Conservation (phyloP, 92 coral and sea anemone species). For the Palythoa caribaeorum region DNA sequence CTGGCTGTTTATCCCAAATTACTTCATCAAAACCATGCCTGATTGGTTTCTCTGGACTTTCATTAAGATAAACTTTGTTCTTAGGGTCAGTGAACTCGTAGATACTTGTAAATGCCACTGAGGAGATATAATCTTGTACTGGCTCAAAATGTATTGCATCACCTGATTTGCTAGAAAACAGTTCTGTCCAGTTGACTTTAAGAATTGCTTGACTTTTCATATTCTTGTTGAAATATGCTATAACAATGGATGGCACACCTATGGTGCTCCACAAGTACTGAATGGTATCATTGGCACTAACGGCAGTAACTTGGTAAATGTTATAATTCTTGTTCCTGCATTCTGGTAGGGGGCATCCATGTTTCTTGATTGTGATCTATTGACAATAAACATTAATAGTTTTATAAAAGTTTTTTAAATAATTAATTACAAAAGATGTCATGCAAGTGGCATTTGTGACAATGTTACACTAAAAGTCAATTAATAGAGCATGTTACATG, state of each 20-base stretch:
- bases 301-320: conserved; percentile 24
- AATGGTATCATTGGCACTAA: conserved; percentile 67
- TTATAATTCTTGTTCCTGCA: background rate
- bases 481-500: too few species aligned
- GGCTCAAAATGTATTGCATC: conserved; percentile 60
- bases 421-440: too few species aligned
- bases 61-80: conserved; percentile 72
- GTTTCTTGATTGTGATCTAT: background rate
- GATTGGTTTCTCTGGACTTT: background rate
- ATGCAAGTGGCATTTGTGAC: too few species aligned
- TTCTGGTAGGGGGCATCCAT: background rate
- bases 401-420: background rate
- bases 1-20: background rate
- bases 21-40: conserved; percentile 30
- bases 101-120: conserved; percentile 78
- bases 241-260: conserved; percentile 83
- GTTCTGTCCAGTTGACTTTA: background rate
- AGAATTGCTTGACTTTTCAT: background rate
- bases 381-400: background rate
- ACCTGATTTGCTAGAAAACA: background rate
- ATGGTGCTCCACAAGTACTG: conserved; percentile 90
- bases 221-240: conserved; percentile 68
- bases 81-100: conserved; percentile 81
- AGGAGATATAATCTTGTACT: conserved; percentile 62
- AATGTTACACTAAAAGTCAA: too few species aligned